Evolutionary conservation across 2,113 vertebrate genomes (phyloP).

Genomic region (Sinocyclocheilus anophthalmus): DNA sequence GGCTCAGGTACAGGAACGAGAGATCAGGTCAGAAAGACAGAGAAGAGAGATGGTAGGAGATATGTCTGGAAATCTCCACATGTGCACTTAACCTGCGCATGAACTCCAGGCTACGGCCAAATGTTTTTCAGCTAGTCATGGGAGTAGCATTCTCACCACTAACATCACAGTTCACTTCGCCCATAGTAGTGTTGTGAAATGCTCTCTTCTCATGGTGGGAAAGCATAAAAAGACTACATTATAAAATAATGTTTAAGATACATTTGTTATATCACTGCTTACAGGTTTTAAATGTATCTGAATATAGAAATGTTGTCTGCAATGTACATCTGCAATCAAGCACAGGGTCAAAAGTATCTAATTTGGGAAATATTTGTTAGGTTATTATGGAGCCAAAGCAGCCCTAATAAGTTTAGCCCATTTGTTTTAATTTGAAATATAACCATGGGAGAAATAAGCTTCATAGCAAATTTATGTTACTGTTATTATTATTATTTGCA

Average conservation of each 20-base stretch:
- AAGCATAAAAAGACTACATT: not conserved
- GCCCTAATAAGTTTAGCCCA: not conserved
- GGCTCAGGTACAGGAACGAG: constrained; percentile 57
- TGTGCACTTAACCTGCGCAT: constrained; percentile 64
- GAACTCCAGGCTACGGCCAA: constrained; percentile 59
- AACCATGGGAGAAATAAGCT: not conserved
- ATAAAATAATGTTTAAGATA: not conserved
- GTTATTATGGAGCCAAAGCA: not conserved
- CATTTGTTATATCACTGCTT: not conserved
- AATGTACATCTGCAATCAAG: not conserved
- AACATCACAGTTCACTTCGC: not conserved
- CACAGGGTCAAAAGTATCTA: not conserved
- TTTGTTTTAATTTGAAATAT: not conserved
- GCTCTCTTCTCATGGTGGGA: not conserved
- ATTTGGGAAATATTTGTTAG: not conserved
- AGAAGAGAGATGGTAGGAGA: constrained; percentile 39
- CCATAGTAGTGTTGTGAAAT: not conserved
- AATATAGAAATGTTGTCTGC: not conserved
- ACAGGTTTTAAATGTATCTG: not conserved
- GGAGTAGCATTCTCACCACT: constrained; percentile 11
- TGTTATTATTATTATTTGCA: not conserved
- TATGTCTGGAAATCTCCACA: constrained; percentile 57
- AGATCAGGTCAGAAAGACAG: constrained; percentile 37
- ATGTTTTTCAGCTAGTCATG: not conserved
- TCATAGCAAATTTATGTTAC: not conserved